Base-by-base conservation (phyloP, 1,140 invertebrate genomes). In the Procambarus virginalis region DNA sequence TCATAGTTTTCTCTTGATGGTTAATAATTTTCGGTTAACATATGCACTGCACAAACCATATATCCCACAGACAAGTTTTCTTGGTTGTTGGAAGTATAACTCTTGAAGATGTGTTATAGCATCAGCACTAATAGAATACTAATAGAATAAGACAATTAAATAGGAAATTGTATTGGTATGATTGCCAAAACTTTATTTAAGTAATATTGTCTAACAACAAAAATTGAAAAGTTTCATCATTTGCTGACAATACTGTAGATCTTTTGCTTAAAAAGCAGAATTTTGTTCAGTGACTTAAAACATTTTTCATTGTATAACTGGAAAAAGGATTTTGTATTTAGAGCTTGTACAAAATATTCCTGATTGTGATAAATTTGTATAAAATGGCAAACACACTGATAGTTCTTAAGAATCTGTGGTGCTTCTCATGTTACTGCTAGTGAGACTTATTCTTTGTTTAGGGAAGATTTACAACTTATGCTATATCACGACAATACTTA, bases 281-380 rank as follows among this genome's bases (percentile, higher is more conserved):
- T 58, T 58, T 58, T 64, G 60, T 20, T 64, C 60, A 64, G 20
- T 20, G 12, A 64, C 12, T 64, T 12, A 64, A 64, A 17, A 64
- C 20, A 64, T 64, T 64, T 4, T 64, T 55, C 51, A 55, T 55
- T 55, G 68, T 73, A 9, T 73, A 34, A 20, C 68, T 34, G 1
- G 34, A 73, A 34, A 73, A 73, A 34, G 22, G n/a, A 73, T 73
- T 73, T 73, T 73, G 22, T 73, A 34, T 73, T 73, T 8, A 73
- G 68, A 73, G 68, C 68, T 73, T 73, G 68, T 73, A 73, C 68
- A 73, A 73, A 73, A 5, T 73, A 34, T 73, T 73, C 22, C n/a
- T 73, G 3, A 73, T 73, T 73, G 68, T 73, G 68, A 73, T 73
- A 73, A 73, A 73, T 34, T 73, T 73, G 22, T 73, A 34, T 73